Base-by-base conservation (phyloP, 2,888 invertebrate species). In the Pristionchus mayeri region DNA sequence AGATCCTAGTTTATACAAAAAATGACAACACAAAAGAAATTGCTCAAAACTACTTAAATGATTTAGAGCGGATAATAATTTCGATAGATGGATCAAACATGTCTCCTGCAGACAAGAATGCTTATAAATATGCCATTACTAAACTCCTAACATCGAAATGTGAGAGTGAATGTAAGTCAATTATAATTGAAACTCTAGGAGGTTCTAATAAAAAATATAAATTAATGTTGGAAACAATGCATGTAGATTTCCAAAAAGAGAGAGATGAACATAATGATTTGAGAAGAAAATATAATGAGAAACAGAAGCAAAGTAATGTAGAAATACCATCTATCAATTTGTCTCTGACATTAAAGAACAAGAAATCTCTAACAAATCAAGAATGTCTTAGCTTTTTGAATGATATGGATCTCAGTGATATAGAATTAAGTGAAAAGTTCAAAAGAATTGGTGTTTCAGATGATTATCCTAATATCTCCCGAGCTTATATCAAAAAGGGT, bases 241-340 rank as follows among this genome's bases (percentile, higher is more conserved):
- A 60, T 30, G 2, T 7, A 9, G 60, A 60, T 1, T 60, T 60
- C 6, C 60, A 60, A 9, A 60, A 60, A 30, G 60, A 60, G 7
- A 60, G 60, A 60, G 60, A 60, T 60, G 60, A 60, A 27, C 60
- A 60, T 18, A 60, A 60, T 60, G 60, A 7, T 30, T 30, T 60
- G 3, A n/a, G n/a, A n/a, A n/a, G n/a, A n/a, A n/a, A n/a, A n/a
- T n/a, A n/a, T n/a, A n/a, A n/a, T n/a, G n/a, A 60, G 60, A 30
- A 60, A 30, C 7, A 60, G 30, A 9, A n/a, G n/a, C n/a, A n/a
- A n/a, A n/a, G n/a, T n/a, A n/a, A n/a, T n/a, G 60, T 60, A 16
- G 60, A 60, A 30, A 1, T 60, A 6, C 60, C 60, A 30, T 30
- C 27, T 30, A 60, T 60, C 7, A 30, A 60, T 60, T 30, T 60